These are phyloP conservation scores for Numida meleagris DNA, from an alignment of 2,113 vertebrate genomes.

Conservation along the genomic window DNA sequence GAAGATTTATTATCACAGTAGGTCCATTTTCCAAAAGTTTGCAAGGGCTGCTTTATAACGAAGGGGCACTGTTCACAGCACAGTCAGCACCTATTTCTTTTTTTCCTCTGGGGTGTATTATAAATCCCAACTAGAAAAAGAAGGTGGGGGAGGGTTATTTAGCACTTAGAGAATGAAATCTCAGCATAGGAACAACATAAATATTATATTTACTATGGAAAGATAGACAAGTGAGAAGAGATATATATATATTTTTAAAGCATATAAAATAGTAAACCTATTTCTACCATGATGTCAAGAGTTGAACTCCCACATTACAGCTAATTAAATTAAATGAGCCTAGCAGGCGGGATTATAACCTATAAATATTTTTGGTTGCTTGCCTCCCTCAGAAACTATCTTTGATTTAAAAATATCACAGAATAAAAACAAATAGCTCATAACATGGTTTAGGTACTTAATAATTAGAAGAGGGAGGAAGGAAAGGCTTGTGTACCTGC, in stretches of 20 bases:
- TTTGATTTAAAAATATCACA: conserved; percentile 27
- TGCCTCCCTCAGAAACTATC: conserved; percentile 24
- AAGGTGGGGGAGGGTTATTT: background rate
- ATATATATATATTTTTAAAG: background rate
- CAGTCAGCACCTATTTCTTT: conserved; percentile 29
- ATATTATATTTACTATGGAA: background rate
- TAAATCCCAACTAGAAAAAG: background rate
- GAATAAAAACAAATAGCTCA: conserved; percentile 11
- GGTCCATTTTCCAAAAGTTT: conserved; percentile 43
- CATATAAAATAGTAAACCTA: background rate
- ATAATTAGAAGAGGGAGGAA: conserved; percentile 19
- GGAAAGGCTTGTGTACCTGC: background rate
- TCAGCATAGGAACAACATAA: background rate
- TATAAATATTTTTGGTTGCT: conserved; percentile 51
- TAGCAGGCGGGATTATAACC: background rate
- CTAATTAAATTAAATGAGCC: conserved; percentile 46
- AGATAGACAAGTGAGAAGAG: background rate
- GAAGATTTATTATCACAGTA: conserved; percentile 67
- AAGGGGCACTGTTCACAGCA: conserved; percentile 33
- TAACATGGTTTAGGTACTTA: background rate
- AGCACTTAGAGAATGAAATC: background rate
- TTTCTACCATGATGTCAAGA: background rate
- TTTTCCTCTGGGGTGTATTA: conserved; percentile 18
- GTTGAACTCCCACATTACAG: background rate
- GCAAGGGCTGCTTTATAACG: conserved; percentile 44